Evolutionary conservation across 2,113 vertebrate species (phyloP), one percentile per base, ranked within the genome.

Genomic region (Herpailurus yagouaroundi): DNA sequence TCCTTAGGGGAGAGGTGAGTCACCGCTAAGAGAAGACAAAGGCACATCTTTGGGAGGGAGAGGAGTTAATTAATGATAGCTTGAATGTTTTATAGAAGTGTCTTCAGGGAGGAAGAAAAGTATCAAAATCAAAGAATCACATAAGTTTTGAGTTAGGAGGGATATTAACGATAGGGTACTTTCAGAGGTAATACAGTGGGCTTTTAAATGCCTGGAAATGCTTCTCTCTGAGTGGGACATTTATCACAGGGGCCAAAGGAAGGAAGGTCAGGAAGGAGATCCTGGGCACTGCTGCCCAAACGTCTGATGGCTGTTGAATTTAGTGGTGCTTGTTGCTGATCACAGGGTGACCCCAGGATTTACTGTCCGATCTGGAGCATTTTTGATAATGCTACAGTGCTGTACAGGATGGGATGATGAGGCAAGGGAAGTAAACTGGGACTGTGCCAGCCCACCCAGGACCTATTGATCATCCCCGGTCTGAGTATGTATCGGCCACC

Each of bases 161-260:
- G 31, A 83, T n/a, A 93, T 71, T 88, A 93, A 36, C 16, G 19
- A 63, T 64, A 52, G 57, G 19, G 36, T 48, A 50, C 63, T 87
- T 94, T 38, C 4, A 41, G 48, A 64, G 84, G 45, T 84, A 52
- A 52, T 4, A 25, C 11, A 27, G 63, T 69, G 18, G 36, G 15
- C 16, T 97, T 95, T 95, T 23, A 77, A 92, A 79, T 92, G 71
- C 36, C 64, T n/a, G 21, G 12, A 89, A 90, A 84, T 95, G 63
- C 29, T 88, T 76, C 9, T 94, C 14, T 93, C 23, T 52, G 79
- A 91, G 7, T 81, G 89, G 41, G 38, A 5, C 45, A 50, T 92
- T 95, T 90, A 92, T 94, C 48, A 92, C 27, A 38, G 50, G 36
- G n/a, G 18, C 23, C 29, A 84, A 84, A 77, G 82, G 55, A 96